Evolutionary conservation across 2,113 vertebrate species (phyloP), one percentile per base, ranked within the genome.

Genomic region (Oreotragus oreotragus): DNA sequence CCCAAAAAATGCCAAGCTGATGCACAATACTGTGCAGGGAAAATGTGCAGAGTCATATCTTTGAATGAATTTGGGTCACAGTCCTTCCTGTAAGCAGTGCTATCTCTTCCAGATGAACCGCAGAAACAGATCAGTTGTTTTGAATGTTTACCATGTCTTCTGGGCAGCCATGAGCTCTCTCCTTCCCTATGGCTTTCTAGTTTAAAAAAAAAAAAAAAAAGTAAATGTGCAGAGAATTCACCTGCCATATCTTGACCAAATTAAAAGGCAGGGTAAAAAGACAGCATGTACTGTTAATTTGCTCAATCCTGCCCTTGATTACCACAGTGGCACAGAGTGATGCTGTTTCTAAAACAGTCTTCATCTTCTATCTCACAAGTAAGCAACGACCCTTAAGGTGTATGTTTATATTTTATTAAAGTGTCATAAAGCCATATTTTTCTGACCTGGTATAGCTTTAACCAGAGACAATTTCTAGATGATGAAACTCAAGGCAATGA

Each of bases 41-140:
- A 94, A 97, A 95, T 53, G 80, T 95, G 51, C 87, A 0, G 64
- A 93, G 60, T 96, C 90, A 76, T 45, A 25, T 25, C 51, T 95
- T 81, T 77, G 36, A 19, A 13, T 55, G 85, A 94, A 83, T 77
- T 84, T 76, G 92, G 92, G 90, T 64, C 43, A 79, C 36, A 91
- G 94, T 47, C 49, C 66, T 96, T 97, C 66, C 77, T 47, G 7
- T 66, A 30, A 83, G 53, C 45, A 45, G 5, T 49, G 86, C 62
- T 23, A 0, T 81, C 55, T 77, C 90, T 93, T 89, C 62, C 86
- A 93, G 36, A 81, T 83, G 76, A 94, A 84, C 30, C 47, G 33
- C 28, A 30, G 49, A 66, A 81, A 88, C 51, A 43, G 84, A 87
- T 7, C 43, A 66, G 36, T 62, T 70, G 4, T 81, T 93, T 51